Evolutionary conservation across 2,888 invertebrate genomes (phyloP).

Genomic region (Macrophya alboannulata): DNA sequence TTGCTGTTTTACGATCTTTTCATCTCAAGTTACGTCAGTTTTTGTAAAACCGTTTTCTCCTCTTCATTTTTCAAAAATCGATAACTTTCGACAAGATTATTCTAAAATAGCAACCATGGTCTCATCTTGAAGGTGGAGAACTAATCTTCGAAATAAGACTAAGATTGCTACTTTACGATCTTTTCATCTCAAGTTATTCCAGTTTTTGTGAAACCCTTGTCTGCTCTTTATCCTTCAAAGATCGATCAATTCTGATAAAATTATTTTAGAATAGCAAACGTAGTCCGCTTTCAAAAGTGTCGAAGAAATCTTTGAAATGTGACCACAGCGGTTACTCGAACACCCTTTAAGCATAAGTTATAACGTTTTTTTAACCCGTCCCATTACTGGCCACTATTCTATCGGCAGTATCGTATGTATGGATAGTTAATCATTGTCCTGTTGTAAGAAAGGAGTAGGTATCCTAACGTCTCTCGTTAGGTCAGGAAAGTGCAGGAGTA

Average conservation of each 20-base stretch:
- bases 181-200: not conserved
- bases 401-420: not conserved
- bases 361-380: not conserved
- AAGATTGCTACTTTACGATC: not conserved
- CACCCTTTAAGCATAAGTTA: not conserved
- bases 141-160: not conserved
- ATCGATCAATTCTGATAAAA: not conserved
- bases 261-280: not conserved
- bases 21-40: not conserved
- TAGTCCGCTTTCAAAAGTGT: not conserved
- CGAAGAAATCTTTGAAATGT: not conserved
- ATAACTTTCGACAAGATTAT: not conserved
- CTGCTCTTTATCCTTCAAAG: not conserved
- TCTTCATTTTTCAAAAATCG: not conserved
- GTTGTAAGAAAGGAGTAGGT: not conserved
- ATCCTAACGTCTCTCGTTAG: conserved; percentile 23
- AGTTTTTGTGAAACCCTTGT: not conserved
- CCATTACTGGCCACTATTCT: not conserved
- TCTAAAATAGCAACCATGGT: not conserved
- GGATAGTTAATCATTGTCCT: conserved; percentile 26
- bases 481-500: conserved; percentile 19
- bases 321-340: not conserved
- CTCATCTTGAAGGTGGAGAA: not conserved
- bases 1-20: not conserved
- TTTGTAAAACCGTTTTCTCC: not conserved